Evolutionary conservation across 2,113 vertebrate genomes (phyloP).

Genomic region (Pipra filicauda): DNA sequence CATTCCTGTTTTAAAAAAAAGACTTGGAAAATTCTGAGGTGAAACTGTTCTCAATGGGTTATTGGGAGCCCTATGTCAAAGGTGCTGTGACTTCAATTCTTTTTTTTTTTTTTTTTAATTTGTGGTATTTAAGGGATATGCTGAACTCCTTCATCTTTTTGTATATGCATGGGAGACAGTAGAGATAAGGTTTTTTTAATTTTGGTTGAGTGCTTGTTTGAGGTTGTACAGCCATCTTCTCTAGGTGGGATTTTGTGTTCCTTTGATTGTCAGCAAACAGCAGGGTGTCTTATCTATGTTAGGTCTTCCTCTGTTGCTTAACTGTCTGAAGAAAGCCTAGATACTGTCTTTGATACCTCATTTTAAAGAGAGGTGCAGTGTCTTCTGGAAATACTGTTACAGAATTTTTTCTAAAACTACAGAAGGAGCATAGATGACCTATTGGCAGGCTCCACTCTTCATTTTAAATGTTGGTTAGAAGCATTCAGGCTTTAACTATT

Average conservation of each 20-base stretch:
- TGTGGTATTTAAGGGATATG: neutral
- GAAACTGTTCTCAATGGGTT: neutral
- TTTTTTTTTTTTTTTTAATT: neutral
- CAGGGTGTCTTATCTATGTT: neutral
- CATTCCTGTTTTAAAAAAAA: neutral
- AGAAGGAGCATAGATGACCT: neutral
- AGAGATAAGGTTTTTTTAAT: neutral
- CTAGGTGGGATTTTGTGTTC: neutral
- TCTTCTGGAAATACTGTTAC: neutral
- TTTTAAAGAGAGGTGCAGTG: neutral
- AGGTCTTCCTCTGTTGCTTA: neutral
- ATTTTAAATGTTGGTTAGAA: neutral
- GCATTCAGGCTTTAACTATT: neutral
- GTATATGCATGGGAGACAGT: neutral
- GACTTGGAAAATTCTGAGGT: neutral
- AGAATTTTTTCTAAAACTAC: neutral
- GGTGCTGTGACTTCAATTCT: neutral
- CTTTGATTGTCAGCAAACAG: neutral
- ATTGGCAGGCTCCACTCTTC: neutral
- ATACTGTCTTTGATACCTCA: neutral
- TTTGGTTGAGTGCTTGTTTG: constrained; percentile 8
- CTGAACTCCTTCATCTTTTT: neutral
- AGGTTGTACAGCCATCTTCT: neutral
- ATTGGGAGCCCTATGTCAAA: neutral
- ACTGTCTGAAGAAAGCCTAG: neutral